Evolutionary conservation across 1,140 invertebrate genomes (phyloP), one percentile per base, ranked within the genome.

Genomic region (Aethina tumida): DNA sequence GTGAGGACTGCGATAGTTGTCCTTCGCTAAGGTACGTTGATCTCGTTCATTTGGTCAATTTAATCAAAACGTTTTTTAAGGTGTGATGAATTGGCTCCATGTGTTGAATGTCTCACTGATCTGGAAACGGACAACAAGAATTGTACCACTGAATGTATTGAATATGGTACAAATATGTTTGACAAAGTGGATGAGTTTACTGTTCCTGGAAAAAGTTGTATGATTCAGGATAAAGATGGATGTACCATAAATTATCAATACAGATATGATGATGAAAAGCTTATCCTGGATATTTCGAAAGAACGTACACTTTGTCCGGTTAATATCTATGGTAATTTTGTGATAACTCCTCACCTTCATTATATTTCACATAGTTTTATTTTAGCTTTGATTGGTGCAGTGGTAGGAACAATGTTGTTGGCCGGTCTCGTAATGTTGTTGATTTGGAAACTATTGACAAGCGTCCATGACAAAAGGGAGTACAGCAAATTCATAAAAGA

Each of bases 71-170:
- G n/a, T n/a, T n/a, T n/a, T n/a, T n/a, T n/a, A n/a, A 59, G 55
- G 37, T 62, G 96, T 60, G 73, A 80, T 14, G 85, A 94, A 52
- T 79, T 93, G 50, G 86, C 83, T 56, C 74, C 82, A 22, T 99
- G 96, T 64, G 92, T 98, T n/a, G 79, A 95, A 63, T 98, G 95
- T 58, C n/a, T n/a, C n/a, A n/a, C n/a, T n/a, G n/a, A n/a, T n/a
- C n/a, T n/a, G n/a, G n/a, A n/a, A n/a, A n/a, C n/a, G n/a, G n/a
- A n/a, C n/a, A n/a, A n/a, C n/a, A n/a, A n/a, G n/a, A n/a, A n/a
- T n/a, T n/a, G n/a, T n/a, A n/a, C n/a, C n/a, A n/a, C n/a, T n/a
- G n/a, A n/a, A n/a, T n/a, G n/a, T n/a, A n/a, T n/a, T n/a, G n/a
- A n/a, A n/a, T n/a, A n/a, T n/a, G n/a, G n/a, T n/a, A n/a, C n/a